Base-by-base conservation (phyloP, 1,140 invertebrate species). In the Megathymus violae region DNA sequence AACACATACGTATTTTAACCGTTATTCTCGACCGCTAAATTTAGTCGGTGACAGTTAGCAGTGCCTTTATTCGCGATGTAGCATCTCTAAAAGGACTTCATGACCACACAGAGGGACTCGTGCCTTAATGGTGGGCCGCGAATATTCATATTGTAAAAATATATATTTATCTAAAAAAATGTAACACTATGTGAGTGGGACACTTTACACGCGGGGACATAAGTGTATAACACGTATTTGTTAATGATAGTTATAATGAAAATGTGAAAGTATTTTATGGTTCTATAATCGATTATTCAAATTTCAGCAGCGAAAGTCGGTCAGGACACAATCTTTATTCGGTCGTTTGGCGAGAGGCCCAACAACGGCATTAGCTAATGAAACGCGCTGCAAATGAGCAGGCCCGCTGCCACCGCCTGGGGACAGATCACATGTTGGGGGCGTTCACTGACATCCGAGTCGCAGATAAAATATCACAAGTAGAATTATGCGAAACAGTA, bases 301-400 rank as follows among this genome's bases (percentile, higher is more conserved):
- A 56, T 56, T 56, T 43, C 51, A 38, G 40, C 40, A 25, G 5
- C 36, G 36, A 36, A 56, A 56, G 38, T 56, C 40, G 40, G 51
- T 43, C 40, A 56, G 7, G 25, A 4, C 22, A 22, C 38, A 17
- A 56, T 56, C 51, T 56, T 56, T 43, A 43, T 56, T 27, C 13
- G 51, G 40, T 11, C 13, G 51, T 56, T 56, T 56, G 51, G 51
- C 51, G 19, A 6, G 1, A 17, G 31, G 51, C 51, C 51, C 22
- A 56, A 56, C 38, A 9, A 14, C 27, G 51, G 22, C 22, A 56
- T 56, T 43, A 54, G 51, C 51, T 54, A 54, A 54, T 54, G 51
- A 54, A 54, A 54, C 38, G 50, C 16, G 34, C 19, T 14, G 19
- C 22, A 52, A 52, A 52, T 52, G 34, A 52, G 50, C 38, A 36